phyloP scores from a whole-genome alignment of 2,113 vertebrate species.

The Channa maculata region DNA sequence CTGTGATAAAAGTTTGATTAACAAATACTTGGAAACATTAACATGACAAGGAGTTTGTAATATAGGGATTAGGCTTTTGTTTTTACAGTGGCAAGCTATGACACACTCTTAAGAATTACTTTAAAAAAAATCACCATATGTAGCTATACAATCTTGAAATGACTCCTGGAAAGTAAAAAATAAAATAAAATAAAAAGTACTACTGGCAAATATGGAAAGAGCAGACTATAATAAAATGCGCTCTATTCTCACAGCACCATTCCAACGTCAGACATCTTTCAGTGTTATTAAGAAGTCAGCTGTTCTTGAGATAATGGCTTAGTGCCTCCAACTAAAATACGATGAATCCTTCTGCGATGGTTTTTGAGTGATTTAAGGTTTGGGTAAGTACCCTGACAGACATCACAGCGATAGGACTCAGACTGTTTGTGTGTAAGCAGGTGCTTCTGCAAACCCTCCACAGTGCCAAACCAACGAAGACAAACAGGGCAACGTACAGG shows the following conservation, averaged over 20 bases:
- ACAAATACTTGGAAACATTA: conserved; percentile 44
- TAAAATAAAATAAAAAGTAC: not conserved
- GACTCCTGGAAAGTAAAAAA: conserved; percentile 3
- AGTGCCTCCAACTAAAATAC: conserved; percentile 70
- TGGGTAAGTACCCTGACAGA: conserved; percentile 80
- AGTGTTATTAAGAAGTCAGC: conserved; percentile 23
- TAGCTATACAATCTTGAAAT: conserved; percentile 27
- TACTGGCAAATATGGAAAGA: conserved; percentile 5
- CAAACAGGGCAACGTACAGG: conserved; percentile 82
- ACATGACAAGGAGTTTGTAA: conserved; percentile 43
- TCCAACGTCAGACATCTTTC: not conserved
- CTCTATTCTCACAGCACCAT: not conserved
- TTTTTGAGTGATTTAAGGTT: conserved; percentile 81
- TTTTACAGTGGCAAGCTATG: conserved; percentile 31
- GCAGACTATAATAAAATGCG: not conserved
- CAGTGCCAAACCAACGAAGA: conserved; percentile 79
- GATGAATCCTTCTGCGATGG: conserved; percentile 82
- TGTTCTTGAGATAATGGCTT: conserved; percentile 39
- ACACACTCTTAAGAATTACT: not conserved
- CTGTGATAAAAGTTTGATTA: conserved; percentile 39
- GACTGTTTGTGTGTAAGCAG: conserved; percentile 80
- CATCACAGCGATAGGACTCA: conserved; percentile 73
- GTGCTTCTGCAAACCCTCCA: conserved; percentile 82
- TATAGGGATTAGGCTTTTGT: conserved; percentile 1
- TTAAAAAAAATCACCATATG: conserved; percentile 14